Percentiles rank a stretch among this genome's conserved stretches.
phyloP scores from a whole-genome alignment of 64 coral and sea anemone genomes.

The Acropora tenuis region DNA sequence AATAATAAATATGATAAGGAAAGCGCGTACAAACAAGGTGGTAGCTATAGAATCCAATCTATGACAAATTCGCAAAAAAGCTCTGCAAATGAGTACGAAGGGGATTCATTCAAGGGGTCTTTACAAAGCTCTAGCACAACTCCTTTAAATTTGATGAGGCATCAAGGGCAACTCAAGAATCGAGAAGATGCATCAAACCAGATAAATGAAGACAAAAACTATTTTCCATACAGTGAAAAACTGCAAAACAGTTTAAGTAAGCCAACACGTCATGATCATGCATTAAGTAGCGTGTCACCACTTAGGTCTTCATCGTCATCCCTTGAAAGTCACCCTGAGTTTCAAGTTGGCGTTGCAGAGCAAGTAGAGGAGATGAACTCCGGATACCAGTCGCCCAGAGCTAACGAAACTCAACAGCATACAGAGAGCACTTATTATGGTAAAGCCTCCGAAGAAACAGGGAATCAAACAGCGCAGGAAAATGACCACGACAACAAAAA shows the following conservation, averaged over 20 bases:
- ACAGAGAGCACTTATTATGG: not conserved
- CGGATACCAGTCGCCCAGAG: not conserved
- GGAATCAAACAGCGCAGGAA: not conserved
- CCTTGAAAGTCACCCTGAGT: not conserved
- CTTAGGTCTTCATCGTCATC: no score
- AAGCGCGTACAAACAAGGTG: not conserved
- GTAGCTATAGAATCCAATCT: no score
- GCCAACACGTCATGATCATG: not conserved
- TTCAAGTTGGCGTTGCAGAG: conserved; percentile 10
- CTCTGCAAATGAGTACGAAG: not conserved
- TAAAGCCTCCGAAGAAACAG: not conserved
- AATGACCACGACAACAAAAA: conserved; percentile 20
- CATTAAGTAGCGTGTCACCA: not conserved
- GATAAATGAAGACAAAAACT: not conserved
- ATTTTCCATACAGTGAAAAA: not conserved
- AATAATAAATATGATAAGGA: not conserved
- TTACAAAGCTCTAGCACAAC: not conserved
- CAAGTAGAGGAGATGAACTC: not conserved
- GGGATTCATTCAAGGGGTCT: not conserved
- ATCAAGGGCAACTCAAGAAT: no score
- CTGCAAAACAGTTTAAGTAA: not conserved
- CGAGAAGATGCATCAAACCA: not conserved
- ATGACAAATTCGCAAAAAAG: not conserved
- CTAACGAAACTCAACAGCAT: not conserved
- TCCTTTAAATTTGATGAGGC: not conserved